Evolutionary conservation across 2,888 invertebrate species (phyloP).

Genomic region (Tenodera sinensis): DNA sequence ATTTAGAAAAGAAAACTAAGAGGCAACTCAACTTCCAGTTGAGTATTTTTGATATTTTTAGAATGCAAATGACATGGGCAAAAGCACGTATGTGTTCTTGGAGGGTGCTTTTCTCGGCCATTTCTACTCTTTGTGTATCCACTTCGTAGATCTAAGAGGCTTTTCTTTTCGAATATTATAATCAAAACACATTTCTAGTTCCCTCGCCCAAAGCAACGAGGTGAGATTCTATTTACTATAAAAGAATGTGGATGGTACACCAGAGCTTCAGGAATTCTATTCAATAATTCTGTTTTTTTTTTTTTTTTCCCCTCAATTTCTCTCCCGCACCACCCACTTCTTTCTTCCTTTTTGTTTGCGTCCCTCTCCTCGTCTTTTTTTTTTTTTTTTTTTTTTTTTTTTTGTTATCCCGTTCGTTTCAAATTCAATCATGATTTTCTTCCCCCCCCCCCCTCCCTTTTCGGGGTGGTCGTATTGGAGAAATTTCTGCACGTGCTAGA

Average conservation of each 20-base stretch:
- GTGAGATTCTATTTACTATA: neutral
- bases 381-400: neutral
- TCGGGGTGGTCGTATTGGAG: neutral
- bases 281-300: neutral
- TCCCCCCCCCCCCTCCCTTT: neutral
- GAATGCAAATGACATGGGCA: no score
- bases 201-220: neutral
- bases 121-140: neutral
- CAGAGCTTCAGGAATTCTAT: neutral
- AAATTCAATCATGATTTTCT: neutral
- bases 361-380: neutral
- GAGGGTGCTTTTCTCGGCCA: no score
- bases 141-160: neutral
- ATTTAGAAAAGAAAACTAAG: no score
- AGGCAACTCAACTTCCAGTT: no score
- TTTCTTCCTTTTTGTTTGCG: neutral
- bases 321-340: neutral
- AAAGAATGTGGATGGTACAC: neutral
- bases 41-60: no score
- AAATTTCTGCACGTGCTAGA: neutral
- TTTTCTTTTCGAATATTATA: neutral
- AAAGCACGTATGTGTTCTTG: no score
- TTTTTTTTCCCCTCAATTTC: neutral
- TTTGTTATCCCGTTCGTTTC: neutral
- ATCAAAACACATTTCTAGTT: neutral